Base-by-base conservation (phyloP, 2,888 invertebrate genomes). In the Eristalis arbustorum region DNA sequence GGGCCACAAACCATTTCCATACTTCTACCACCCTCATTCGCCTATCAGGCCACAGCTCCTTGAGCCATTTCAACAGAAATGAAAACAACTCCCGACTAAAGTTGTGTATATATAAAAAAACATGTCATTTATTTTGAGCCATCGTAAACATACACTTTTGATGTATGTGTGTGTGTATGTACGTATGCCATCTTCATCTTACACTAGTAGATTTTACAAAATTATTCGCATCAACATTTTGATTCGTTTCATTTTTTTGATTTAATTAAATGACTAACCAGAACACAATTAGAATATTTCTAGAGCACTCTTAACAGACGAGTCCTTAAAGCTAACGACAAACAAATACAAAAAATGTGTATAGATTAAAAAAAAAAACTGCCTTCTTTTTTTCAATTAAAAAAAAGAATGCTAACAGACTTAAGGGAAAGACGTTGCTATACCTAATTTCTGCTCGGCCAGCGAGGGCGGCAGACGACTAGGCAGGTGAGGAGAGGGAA, bases 41-140 rank as follows among this genome's bases (percentile, higher is more conserved):
- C 10, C 31, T 31, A 31, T 31, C 31, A n/a, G 5, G 0, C 42
- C 42, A 14, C 42, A 42, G 42, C 6, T 42, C n/a, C n/a, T 42
- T n/a, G 5, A 5, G 2, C 13, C 0, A 14, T 40, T 25, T 14
- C 8, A 28, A 22, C 14, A 28, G 13, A 80, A 64, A 31, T 10
- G 31, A 31, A 34, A 23, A 59, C 56, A 59, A 81, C 0, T 31
- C n/a, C 13, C 31, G n/a, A 18, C 25, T 40, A 23, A 10, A n/a
- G 6, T 4, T 64, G 18, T 59, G 63, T 79, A 22, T 80, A 59
- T 73, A 62, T 69, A 84, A 82, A 82, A 68, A 84, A 76, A 67
- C 31, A 56, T 73, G 56, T 85, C 59, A 73, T 85, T 85, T 85
- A 85, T 82, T 85, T 82, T 82, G 61, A 37, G 66, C 82, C 74